A percentile compares a stretch with the other conserved stretches of the same genome.
phyloP scores from a whole-genome alignment of 2,113 vertebrate species.

The Oreochromis niloticus region DNA sequence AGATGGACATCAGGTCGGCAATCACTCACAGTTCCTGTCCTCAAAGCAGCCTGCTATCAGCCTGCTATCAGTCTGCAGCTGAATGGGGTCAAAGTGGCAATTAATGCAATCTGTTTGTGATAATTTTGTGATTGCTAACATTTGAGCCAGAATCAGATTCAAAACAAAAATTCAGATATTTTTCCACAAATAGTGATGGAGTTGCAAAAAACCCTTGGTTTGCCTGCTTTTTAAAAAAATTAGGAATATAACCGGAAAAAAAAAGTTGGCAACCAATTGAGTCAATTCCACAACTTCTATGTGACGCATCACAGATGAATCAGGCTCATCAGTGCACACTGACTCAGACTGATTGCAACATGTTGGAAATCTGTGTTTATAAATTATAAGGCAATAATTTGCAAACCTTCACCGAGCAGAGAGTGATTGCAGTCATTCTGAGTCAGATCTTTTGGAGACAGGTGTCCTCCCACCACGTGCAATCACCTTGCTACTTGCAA shows the following conservation, averaged over 20 bases:
- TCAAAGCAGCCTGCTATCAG: neutral
- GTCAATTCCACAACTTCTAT: neutral
- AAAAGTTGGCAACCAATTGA: neutral
- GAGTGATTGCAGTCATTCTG: neutral
- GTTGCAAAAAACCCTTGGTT: too few species aligned
- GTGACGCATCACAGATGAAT: neutral
- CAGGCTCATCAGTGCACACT: neutral
- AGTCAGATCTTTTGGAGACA: too few species aligned
- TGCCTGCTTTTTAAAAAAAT: too few species aligned
- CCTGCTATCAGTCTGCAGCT: neutral
- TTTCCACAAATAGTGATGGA: neutral
- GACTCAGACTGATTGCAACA: neutral
- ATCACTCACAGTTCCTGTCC: neutral
- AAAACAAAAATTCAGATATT: neutral
- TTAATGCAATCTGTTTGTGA: neutral
- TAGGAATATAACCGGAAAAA: neutral
- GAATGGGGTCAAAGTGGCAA: neutral
- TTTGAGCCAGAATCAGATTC: neutral
- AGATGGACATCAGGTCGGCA: neutral
- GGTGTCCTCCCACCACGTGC: neutral
- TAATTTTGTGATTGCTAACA: neutral
- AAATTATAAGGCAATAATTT: neutral
- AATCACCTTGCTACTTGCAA: neutral
- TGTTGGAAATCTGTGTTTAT: neutral
- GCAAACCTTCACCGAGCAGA: neutral